Evolutionary conservation across 2,113 vertebrate genomes (phyloP).

Genomic region (Natator depressus): DNA sequence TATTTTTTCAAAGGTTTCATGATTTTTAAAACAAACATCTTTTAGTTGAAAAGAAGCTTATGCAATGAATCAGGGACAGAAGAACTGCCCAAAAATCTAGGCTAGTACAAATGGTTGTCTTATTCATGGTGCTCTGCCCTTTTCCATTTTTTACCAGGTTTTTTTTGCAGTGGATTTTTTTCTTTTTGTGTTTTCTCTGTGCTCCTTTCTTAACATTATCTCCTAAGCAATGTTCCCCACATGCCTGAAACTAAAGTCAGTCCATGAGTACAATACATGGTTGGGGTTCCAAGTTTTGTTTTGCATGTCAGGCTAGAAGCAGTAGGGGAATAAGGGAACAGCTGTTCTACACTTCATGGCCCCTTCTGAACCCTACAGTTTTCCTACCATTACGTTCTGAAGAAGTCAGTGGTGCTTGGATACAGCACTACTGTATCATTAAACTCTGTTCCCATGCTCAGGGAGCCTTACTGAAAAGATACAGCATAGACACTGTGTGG

Average conservation of each 20-base stretch:
- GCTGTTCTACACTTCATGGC: neutral
- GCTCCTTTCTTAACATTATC: constrained; percentile 28
- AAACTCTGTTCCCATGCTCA: neutral
- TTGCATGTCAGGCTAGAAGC: neutral
- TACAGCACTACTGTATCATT: neutral
- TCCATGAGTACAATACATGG: neutral
- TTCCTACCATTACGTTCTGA: neutral
- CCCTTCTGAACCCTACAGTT: neutral
- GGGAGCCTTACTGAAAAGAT: neutral
- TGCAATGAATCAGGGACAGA: neutral
- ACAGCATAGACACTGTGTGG: neutral
- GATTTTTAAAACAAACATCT: neutral
- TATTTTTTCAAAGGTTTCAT: neutral
- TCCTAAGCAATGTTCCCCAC: constrained; percentile 36
- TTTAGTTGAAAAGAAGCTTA: neutral
- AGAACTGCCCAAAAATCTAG: constrained; percentile 10
- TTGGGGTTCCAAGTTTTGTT: neutral
- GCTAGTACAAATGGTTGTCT: neutral
- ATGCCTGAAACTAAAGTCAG: neutral
- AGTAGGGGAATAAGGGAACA: neutral
- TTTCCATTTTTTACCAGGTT: neutral
- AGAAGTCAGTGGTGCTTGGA: neutral
- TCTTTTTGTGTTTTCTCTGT: constrained; percentile 29
- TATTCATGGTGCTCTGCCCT: constrained; percentile 5
- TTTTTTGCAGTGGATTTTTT: constrained; percentile 38